Evolutionary conservation across 2,888 invertebrate species (phyloP).

Genomic region (Dryomyza anilis): DNA sequence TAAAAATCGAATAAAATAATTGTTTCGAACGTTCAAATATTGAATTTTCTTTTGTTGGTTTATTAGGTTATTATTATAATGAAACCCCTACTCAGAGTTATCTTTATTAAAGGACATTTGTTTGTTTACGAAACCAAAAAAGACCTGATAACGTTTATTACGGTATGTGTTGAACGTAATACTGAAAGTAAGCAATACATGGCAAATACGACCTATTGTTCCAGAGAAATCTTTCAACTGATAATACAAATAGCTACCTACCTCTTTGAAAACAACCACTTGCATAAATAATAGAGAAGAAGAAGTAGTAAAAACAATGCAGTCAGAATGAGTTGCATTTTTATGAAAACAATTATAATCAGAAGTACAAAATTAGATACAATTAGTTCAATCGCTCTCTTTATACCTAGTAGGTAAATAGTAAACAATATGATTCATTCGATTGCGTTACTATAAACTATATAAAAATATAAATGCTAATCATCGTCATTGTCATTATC

Average conservation of each 20-base stretch:
- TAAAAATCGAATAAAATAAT: background rate
- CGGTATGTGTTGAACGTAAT: too few species aligned
- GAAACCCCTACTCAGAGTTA: too few species aligned
- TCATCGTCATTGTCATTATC: background rate
- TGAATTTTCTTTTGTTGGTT: too few species aligned
- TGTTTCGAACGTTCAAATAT: background rate
- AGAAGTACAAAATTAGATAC: conserved; percentile 13
- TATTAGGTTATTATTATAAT: too few species aligned
- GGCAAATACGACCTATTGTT: too few species aligned
- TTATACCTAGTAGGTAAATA: background rate
- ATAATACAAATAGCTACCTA: too few species aligned
- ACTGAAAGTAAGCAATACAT: too few species aligned
- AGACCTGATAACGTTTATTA: too few species aligned
- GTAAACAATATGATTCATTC: background rate
- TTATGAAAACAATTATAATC: background rate
- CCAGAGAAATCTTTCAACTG: too few species aligned
- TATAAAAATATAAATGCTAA: background rate
- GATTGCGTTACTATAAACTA: background rate
- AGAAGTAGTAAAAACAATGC: background rate
- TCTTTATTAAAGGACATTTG: too few species aligned
- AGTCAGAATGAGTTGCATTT: conserved; percentile 4
- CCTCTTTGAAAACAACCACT: too few species aligned
- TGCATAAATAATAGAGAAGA: background rate
- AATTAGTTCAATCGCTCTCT: background rate
- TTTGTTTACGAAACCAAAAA: too few species aligned